These are phyloP conservation scores for Erebia aethiops DNA, from an alignment of 2,888 invertebrate genomes.

Conservation along the genomic window DNA sequence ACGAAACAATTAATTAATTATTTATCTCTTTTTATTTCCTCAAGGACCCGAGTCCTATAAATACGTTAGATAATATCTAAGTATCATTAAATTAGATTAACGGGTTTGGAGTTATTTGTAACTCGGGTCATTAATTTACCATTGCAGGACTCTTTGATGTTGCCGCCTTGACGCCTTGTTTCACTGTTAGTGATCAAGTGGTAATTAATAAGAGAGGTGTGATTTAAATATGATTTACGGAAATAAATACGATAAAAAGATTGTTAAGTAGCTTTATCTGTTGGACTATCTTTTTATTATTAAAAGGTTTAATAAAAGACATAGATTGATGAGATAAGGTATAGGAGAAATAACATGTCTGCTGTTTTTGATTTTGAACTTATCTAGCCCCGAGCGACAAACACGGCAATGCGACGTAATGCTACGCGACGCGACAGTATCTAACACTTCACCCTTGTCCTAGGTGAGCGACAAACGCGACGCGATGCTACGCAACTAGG, in stretches of 20 bases:
- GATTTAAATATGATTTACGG: conserved; percentile 18
- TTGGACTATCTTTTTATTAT: not conserved
- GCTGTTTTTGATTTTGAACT: too few relatives aligned
- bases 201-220: conserved; percentile 19
- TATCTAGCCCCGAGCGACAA: too few relatives aligned
- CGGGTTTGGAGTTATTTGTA: conserved; percentile 64
- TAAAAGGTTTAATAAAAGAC: not conserved
- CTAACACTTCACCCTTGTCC: too few relatives aligned
- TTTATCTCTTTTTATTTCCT: not conserved
- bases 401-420: too few relatives aligned
- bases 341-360: too few relatives aligned
- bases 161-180: conserved; percentile 49
- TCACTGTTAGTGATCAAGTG: conserved; percentile 26
- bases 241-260: conserved; percentile 2
- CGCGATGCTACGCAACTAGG: too few relatives aligned
- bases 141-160: conserved; percentile 61
- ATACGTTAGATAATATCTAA: conserved; percentile 26
- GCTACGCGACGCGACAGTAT: too few relatives aligned
- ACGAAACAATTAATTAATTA: not conserved
- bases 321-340: too few relatives aligned
- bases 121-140: conserved; percentile 62
- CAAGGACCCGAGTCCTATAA: not conserved
- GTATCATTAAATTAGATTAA: conserved; percentile 64
- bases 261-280: not conserved
- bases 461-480: too few relatives aligned